These are phyloP conservation scores for Philhelius pedissequus DNA, from an alignment of 2,888 invertebrate species.

Conservation along the genomic window DNA sequence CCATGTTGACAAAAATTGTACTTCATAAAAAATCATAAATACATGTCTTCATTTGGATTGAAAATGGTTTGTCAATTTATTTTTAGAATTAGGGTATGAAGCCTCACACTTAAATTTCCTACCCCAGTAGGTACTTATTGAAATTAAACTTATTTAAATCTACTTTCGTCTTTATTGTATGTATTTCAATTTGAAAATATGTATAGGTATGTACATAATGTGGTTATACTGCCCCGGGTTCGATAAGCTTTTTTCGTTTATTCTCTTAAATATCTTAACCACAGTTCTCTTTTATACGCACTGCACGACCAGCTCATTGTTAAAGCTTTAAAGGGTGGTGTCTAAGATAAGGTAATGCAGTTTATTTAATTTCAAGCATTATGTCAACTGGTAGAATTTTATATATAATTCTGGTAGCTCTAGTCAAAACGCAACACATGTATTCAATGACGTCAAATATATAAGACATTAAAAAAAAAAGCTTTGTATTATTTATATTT, in stretches of 20 bases:
- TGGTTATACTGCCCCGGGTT: neutral
- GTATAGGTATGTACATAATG: too few relatives aligned
- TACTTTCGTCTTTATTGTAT: neutral
- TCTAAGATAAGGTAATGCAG: neutral
- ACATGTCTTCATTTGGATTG: too few relatives aligned
- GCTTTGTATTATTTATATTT: neutral
- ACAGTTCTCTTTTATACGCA: neutral
- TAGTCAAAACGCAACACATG: neutral
- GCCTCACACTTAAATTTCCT: too few relatives aligned
- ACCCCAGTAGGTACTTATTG: too few relatives aligned
- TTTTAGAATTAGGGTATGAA: too few relatives aligned
- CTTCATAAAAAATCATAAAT: too few relatives aligned
- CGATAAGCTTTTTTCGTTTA: neutral
- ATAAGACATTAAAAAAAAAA: neutral
- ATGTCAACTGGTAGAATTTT: too few relatives aligned
- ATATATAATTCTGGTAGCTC: too few relatives aligned
- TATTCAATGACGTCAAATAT: neutral
- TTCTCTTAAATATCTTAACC: neutral
- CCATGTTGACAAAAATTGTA: too few relatives aligned
- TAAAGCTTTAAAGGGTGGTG: neutral
- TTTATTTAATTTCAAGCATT: neutral
- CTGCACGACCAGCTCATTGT: neutral
- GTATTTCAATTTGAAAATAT: neutral
- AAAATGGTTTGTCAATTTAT: too few relatives aligned
- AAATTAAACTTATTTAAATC: too few relatives aligned